Evolutionary conservation across 1,140 invertebrate genomes (phyloP), one percentile per base, ranked within the genome.

Genomic region (Aphelenchoides fujianensis): DNA sequence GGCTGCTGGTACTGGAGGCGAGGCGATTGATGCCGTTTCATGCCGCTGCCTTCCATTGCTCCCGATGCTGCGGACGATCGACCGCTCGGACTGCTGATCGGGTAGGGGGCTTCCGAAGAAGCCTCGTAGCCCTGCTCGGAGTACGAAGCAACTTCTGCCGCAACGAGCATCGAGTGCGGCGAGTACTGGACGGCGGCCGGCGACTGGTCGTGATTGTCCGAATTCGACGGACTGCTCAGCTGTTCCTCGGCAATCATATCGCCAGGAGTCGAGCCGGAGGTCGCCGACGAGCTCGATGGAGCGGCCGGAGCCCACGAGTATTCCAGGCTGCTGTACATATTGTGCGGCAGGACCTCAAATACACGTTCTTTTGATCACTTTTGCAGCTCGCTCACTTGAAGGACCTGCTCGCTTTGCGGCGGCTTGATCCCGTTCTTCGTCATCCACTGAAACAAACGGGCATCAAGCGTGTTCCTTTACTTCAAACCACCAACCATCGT

Each of bases 361-460:
- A 16, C 23, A 48, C 12, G 41, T 12, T 48, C 12, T 16, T 48
- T 48, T 48, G 41, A n/a, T n/a, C 41, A 48, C 41, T 48, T 48
- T 16, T 16, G 23, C 41, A 23, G 12, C 12, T 48, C 23, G 41
- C 12, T 48, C 34, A 19, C 55, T 23, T 59, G 55, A 7, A 19
- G 55, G 5, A 59, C 5, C 23, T 59, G 55, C 7, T 59, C 55
- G 23, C 23, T 5, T 59, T 59, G 55, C 41, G 59, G 61, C n/a
- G 71, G 69, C 59, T 79, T 78, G 31, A 75, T 57, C 31, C 79
- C 74, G 55, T 79, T 79, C 69, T 77, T 77, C 31, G 71, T 70
- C 72, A 79, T 73, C 69, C 71, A 82, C n/a, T n/a, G n/a, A n/a
- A n/a, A n/a, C n/a, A n/a, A n/a, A n/a, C n/a, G n/a, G n/a, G n/a